Conservation (phyloP, 2,113 vertebrate genomes). For the Ictalurus punctatus region DNA sequence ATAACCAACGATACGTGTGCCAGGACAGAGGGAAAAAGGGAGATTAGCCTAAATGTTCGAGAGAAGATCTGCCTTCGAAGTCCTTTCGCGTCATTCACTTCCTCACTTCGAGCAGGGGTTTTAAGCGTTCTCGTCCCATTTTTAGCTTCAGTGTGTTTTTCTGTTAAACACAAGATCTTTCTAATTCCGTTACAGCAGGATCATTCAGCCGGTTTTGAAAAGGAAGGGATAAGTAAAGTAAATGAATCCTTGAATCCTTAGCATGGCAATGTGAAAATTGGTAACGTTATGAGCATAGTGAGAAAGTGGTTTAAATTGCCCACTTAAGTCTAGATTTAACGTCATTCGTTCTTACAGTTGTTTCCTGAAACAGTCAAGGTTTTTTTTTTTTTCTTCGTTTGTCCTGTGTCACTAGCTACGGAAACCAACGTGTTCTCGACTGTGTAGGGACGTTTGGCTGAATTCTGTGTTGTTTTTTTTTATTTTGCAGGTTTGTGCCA, state of each 20-base stretch:
- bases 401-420: not conserved
- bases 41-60: constrained; percentile 62
- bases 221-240: not conserved
- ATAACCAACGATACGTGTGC: constrained; percentile 4
- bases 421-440: not conserved
- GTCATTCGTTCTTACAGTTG: not conserved
- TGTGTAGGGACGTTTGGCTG: not conserved
- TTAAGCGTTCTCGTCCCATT: constrained; percentile 12
- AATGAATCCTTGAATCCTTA: not conserved
- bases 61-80: constrained; percentile 66
- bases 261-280: not conserved
- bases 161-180: not conserved
- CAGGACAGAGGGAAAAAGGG: not conserved
- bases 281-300: not conserved
- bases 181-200: not conserved
- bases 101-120: not conserved
- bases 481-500: constrained; percentile 42
- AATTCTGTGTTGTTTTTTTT: constrained; percentile 11
- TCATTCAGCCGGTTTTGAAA: not conserved
- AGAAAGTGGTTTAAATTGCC: not conserved
- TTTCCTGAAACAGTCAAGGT: not conserved
- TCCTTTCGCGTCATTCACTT: constrained; percentile 53
- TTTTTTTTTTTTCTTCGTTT: too few relatives aligned
- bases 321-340: not conserved
- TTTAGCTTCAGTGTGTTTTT: not conserved